Evolutionary conservation across 2,113 vertebrate species (phyloP).

Genomic region (Diadophis punctatus): DNA sequence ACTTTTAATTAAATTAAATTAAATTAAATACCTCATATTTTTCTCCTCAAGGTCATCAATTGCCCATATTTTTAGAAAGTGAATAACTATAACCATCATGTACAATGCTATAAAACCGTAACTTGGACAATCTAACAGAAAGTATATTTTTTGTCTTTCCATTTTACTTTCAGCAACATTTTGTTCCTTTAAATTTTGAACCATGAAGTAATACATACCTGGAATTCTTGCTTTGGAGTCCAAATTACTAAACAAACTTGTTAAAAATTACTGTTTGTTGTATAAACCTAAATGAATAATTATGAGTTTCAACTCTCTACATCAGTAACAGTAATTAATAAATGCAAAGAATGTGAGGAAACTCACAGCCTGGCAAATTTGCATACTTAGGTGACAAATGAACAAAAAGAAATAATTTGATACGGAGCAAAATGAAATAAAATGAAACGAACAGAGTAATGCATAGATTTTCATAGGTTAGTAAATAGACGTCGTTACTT

Average conservation of each 20-base stretch:
- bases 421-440: slow-evolving; percentile 10
- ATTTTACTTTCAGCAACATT: slow-evolving; percentile 42
- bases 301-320: slow-evolving; percentile 3
- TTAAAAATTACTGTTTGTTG: slow-evolving; percentile 24
- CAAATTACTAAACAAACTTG: slow-evolving; percentile 38
- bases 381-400: slow-evolving; percentile 5
- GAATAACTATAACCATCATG: slow-evolving; percentile 43
- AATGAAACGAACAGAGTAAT: neutral
- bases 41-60: neutral
- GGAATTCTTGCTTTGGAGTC: slow-evolving; percentile 13
- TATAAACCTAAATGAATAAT: slow-evolving; percentile 34
- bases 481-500: neutral
- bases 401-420: neutral
- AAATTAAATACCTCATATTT: neutral
- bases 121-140: slow-evolving; percentile 52
- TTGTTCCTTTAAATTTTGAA: slow-evolving; percentile 47
- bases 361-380: neutral
- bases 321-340: slow-evolving; percentile 25
- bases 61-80: slow-evolving; percentile 36
- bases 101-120: slow-evolving; percentile 45
- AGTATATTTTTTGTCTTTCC: slow-evolving; percentile 40
- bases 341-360: slow-evolving; percentile 6
- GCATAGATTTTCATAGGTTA: neutral
- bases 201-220: slow-evolving; percentile 32
- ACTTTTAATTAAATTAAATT: too few species aligned